Base-by-base conservation (phyloP, 2,888 invertebrate species). In the Galeopsomyia nigrocyanea region DNA sequence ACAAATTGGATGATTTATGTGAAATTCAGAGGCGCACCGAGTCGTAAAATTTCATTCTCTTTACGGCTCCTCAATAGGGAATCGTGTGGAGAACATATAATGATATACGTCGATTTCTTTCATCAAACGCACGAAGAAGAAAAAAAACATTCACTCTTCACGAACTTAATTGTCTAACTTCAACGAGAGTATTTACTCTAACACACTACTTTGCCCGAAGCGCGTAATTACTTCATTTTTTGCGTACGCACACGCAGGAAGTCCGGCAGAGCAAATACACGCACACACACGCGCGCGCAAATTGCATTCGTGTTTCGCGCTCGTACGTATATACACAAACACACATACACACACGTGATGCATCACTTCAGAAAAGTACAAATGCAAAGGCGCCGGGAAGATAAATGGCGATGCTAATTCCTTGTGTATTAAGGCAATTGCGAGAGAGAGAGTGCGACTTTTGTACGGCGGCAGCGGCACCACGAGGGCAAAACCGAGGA, bases 361-460 rank as follows among this genome's bases (percentile, higher is more conserved):
- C 78, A 78, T 82, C 80, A 80, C 80, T 81, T 82, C 80, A 22
- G 56, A 80, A 80, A 80, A 77, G 80, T 79, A 80, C 39, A 78
- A 78, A 79, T 79, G 78, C 79, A 77, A 77, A 73, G 82, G 81
- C 80, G 81, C 78, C 81, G 80, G 79, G 79, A 82, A 83, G 83
- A 84, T 83, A 82, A 82, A 84, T 82, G 81, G 82, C 78, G 76
- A 74, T 75, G 78, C 81, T 83, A 85, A 84, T 84, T 85, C 83
- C 81, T 80, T 82, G 81, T 81, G 80, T 82, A 83, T 83, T 83
- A 81, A 80, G 82, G 80, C 82, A 79, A 80, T 81, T 79, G 78
- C 80, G 5, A 26, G 80, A 81, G 78, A 79, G 5, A 26, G 80
- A 81, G 49, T 10, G 53, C 19, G 60, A 68, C 47, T 63, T 72